Percentiles rank a stretch among this genome's conserved stretches.
Evolutionary conservation across 23 tunicate genomes (phyloP).

Genomic region (Styela clava): DNA sequence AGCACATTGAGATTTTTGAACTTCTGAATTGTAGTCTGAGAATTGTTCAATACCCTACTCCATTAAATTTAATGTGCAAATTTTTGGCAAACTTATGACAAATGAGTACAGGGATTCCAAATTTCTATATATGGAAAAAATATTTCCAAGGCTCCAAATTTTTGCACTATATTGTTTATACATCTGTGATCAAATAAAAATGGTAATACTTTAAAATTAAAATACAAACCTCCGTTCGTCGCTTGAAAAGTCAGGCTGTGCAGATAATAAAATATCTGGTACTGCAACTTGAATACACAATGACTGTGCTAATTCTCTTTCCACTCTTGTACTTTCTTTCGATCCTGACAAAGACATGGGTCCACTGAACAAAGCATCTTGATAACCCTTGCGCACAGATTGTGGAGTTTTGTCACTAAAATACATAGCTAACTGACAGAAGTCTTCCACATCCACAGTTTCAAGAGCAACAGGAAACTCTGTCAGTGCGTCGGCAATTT

Average conservation of each 20-base stretch:
- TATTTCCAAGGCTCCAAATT: too few relatives aligned
- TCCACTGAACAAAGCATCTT: conserved; percentile 1
- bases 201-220: too few relatives aligned
- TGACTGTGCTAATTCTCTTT: conserved; percentile 12
- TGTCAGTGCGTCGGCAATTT: conserved; percentile 37
- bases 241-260: neutral
- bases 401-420: conserved; percentile 77
- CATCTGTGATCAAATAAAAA: too few relatives aligned
- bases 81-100: too few relatives aligned
- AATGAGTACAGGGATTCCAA: too few relatives aligned
- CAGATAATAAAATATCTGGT: neutral
- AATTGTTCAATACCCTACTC: too few relatives aligned
- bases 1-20: too few relatives aligned
- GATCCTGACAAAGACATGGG: neutral
- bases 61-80: too few relatives aligned
- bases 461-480: conserved; percentile 63
- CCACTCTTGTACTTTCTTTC: neutral
- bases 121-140: too few relatives aligned
- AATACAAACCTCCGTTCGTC: neutral
- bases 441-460: conserved; percentile 74
- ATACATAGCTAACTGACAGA: conserved; percentile 81
- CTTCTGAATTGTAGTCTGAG: too few relatives aligned
- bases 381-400: conserved; percentile 30
- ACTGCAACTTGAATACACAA: conserved; percentile 24
- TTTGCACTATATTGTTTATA: too few relatives aligned